Percentiles rank a stretch among this genome's conserved stretches.
These are phyloP conservation scores for Novumbra hubbsi DNA, from an alignment of 2,797 vertebrate genomes.

Conservation along the genomic window DNA sequence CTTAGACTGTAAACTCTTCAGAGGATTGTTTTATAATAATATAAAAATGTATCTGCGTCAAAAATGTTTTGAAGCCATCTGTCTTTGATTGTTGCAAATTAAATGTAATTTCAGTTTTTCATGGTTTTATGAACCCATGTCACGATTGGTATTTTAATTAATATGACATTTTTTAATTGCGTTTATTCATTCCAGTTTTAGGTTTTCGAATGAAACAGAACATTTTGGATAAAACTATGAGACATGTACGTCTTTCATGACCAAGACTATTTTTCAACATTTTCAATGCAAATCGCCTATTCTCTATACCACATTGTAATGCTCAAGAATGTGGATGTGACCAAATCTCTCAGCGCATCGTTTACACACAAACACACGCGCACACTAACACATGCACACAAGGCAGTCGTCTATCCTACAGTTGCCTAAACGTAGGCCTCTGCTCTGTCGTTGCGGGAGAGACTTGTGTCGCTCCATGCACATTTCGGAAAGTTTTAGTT, in stretches of 20 bases:
- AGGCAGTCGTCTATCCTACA: constrained; percentile 3
- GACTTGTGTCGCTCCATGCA: constrained; percentile 27
- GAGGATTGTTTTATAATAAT: constrained; percentile 63
- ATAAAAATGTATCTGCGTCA: constrained; percentile 64
- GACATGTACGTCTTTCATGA: constrained; percentile 25
- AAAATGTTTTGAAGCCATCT: constrained; percentile 63
- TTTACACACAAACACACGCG: constrained; percentile 17
- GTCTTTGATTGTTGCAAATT: constrained; percentile 59
- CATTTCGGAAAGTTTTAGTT: constrained; percentile 58
- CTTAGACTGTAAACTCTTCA: constrained; percentile 61
- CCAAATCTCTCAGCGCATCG: constrained; percentile 9
- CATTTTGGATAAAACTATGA: not conserved
- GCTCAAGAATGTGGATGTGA: constrained; percentile 1
- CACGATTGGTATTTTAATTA: not conserved
- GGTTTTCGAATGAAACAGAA: not conserved
- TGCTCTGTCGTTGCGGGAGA: not conserved
- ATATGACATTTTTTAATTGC: not conserved
- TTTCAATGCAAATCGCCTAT: constrained; percentile 2
- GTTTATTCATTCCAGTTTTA: not conserved
- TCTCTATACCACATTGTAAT: constrained; percentile 1
- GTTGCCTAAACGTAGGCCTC: constrained; percentile 29
- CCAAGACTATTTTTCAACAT: not conserved
- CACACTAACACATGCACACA: constrained; percentile 10
- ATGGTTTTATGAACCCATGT: not conserved
- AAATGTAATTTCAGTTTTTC: constrained; percentile 62